phyloP scores from a whole-genome alignment of 2,113 vertebrate species.

The Chauna torquata region DNA sequence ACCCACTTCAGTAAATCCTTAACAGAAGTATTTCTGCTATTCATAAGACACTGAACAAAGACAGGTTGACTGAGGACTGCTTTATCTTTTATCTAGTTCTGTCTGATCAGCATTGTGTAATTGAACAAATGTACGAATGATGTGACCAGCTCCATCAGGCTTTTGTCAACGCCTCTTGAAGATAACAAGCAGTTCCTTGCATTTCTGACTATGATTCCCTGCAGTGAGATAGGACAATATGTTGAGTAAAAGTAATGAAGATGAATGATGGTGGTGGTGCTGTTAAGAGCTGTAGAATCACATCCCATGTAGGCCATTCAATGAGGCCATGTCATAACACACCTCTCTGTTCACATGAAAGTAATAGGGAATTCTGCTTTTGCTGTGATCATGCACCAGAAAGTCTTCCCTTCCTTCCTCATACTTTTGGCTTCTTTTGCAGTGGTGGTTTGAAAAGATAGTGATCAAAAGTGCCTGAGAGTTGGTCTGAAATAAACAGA shows the following conservation, averaged over 20 bases:
- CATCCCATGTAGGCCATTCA: background rate
- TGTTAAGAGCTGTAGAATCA: background rate
- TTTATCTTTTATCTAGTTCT: background rate
- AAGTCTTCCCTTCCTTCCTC: background rate
- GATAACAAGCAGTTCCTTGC: background rate
- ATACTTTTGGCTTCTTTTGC: background rate
- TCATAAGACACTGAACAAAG: background rate
- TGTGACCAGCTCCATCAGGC: background rate
- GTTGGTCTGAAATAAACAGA: background rate
- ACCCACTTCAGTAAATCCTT: background rate
- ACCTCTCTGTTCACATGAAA: background rate
- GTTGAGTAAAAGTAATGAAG: background rate
- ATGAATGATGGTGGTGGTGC: background rate
- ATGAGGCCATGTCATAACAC: rapidly evolving
- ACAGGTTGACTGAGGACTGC: background rate
- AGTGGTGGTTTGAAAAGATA: background rate
- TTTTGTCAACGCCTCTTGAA: background rate
- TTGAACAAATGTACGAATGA: background rate
- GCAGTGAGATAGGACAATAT: background rate
- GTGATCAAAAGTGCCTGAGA: background rate
- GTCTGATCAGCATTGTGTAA: background rate
- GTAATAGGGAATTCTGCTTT: background rate
- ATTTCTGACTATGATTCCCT: background rate
- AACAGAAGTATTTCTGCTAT: background rate
- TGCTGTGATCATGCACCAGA: background rate